These are phyloP conservation scores for Syngnathus acus DNA, from an alignment of 2,797 vertebrate species.

Conservation along the genomic window DNA sequence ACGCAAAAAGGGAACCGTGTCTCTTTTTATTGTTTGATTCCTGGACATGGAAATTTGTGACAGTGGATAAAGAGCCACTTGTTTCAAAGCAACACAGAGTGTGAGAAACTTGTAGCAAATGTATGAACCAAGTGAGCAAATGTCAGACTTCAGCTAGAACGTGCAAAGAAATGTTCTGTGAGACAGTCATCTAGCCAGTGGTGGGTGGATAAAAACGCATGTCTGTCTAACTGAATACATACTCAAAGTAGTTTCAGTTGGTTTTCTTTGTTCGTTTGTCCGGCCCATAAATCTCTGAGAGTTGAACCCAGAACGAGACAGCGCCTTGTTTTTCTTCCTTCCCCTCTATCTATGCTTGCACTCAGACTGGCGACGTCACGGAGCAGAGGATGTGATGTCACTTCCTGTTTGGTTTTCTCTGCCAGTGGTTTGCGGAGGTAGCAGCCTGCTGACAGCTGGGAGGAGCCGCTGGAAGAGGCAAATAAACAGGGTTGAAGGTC, in stretches of 20 bases:
- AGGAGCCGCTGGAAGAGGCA: slow-evolving; percentile 59
- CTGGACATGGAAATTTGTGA: neutral
- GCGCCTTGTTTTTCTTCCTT: slow-evolving; percentile 45
- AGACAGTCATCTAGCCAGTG: neutral
- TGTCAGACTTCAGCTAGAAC: neutral
- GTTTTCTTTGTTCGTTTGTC: neutral
- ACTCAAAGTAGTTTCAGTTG: neutral
- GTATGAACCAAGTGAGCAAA: neutral
- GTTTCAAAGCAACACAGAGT: neutral
- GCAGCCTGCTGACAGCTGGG: slow-evolving; percentile 61
- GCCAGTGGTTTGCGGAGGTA: slow-evolving; percentile 44
- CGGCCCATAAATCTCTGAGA: neutral
- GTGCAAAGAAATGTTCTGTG: neutral
- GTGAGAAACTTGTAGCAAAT: neutral
- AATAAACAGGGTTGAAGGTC: slow-evolving; percentile 55
- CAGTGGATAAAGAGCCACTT: neutral
- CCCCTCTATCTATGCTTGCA: slow-evolving; percentile 20
- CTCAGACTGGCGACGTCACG: slow-evolving; percentile 63
- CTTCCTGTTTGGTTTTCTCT: slow-evolving; percentile 70
- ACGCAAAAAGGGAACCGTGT: neutral
- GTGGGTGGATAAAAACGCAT: neutral
- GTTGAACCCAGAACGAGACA: neutral
- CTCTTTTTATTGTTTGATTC: neutral
- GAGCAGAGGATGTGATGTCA: slow-evolving; percentile 75
- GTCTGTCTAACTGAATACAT: neutral